A percentile compares a stretch with the other conserved stretches of the same genome.
These are phyloP conservation scores for Aphelenchoides besseyi DNA, from an alignment of 1,140 invertebrate genomes.

Conservation along the genomic window DNA sequence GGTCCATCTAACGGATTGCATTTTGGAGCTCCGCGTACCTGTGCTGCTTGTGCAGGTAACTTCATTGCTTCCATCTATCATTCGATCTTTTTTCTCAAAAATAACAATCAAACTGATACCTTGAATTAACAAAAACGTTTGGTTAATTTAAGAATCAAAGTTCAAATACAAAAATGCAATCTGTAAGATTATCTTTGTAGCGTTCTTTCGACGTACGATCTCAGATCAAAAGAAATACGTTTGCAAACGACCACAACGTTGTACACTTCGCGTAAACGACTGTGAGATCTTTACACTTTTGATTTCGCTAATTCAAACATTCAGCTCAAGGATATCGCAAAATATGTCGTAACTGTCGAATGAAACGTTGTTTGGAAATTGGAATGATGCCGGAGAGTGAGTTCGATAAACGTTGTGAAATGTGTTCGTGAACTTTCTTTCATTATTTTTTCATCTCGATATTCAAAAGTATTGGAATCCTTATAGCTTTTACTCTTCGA, in stretches of 20 bases:
- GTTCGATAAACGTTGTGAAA: too few species aligned
- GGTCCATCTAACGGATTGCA: conserved; percentile 19
- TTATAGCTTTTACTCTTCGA: too few species aligned
- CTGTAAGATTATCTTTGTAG: not conserved
- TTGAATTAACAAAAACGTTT: too few species aligned
- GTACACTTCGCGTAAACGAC: conserved; percentile 10
- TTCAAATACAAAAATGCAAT: not conserved
- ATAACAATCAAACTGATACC: too few species aligned
- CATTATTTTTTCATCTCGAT: too few species aligned
- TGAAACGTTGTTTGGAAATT: conserved; percentile 39
- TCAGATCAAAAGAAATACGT: conserved; percentile 15
- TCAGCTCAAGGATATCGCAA: conserved; percentile 38
- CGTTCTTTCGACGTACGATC: conserved; percentile 12
- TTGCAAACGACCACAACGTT: conserved; percentile 22
- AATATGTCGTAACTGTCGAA: conserved; percentile 37
- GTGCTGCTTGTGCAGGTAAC: conserved; percentile 18
- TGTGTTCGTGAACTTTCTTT: too few species aligned
- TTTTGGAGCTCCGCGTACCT: conserved; percentile 16
- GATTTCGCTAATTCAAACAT: not conserved
- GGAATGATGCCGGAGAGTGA: conserved; percentile 39
- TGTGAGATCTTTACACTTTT: conserved; percentile 11
- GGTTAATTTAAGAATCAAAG: not conserved
- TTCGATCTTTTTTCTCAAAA: not conserved
- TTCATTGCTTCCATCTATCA: not conserved
- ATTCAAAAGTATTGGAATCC: too few species aligned